Base-by-base conservation (phyloP, 1,140 invertebrate genomes). In the Vanessa tameamea region DNA sequence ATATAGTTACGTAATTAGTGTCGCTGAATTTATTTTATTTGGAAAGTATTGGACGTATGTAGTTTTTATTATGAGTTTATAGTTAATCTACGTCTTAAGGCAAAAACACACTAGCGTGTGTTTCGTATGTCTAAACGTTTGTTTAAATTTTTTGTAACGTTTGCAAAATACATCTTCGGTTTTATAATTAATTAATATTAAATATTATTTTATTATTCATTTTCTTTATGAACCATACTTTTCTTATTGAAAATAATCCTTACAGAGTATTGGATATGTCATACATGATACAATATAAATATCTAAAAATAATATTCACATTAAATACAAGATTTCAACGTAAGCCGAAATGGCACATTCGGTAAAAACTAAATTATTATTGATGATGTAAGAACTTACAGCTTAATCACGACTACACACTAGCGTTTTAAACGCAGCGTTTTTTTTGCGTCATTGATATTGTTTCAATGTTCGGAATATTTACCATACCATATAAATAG, bases 191-290 rank as follows among this genome's bases (percentile, higher is more conserved):
- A 43, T 43, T 43, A 43, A 43, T 43, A 43, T 9, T 43, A 43
- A 9, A 43, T 43, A 43, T 9, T 43, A 43, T 43, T 43, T 43
- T 50, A 14, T 50, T 50, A 5, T 50, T 31, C 13, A 15, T 50
- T n/a, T 15, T 15, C 15, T 14, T 50, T 14, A n/a, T 50, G 8
- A n/a, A 20, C n/a, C n/a, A 55, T 16, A 20, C 9, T 55, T 55
- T 11, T 20, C 51, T 57, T 23, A 57, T 23, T 26, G 11, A 23
- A 57, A 57, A 23, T 57, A 57, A 57, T 23, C 20, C 53, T 57
- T 26, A 57, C 12, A 57, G 53, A 57, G 47, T 47, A 64, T 64
- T 64, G 13, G 63, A 64, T 64, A 64, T 64, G 63, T 64, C 43
- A 48, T 64, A 64, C 43, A 31, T 31, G 26, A 31, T 31, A 31